These are phyloP conservation scores for Chloroclysta siterata DNA, from an alignment of 2,888 invertebrate genomes.

Conservation along the genomic window DNA sequence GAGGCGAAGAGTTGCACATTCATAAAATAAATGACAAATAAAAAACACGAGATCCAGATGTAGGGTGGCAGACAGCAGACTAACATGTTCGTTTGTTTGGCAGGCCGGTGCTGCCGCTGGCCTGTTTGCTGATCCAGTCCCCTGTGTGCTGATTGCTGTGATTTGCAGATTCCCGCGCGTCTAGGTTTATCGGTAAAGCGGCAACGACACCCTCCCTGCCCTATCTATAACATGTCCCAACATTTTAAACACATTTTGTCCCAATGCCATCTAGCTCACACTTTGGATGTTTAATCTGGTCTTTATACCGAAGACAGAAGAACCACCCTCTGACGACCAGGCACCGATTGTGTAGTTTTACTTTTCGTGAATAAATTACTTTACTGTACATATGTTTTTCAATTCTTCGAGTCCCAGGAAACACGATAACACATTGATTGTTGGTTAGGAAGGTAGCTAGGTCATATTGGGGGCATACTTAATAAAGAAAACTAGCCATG, in stretches of 20 bases:
- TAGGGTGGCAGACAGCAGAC: conserved; percentile 57
- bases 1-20: conserved; percentile 32
- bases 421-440: no score
- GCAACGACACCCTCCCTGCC: conserved; percentile 63
- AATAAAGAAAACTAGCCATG: no score
- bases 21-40: conserved; percentile 18
- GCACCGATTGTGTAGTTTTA: conserved; percentile 60
- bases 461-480: no score
- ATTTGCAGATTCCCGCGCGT: conserved; percentile 76
- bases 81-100: conserved; percentile 81
- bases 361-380: conserved; percentile 62
- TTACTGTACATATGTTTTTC: conserved; percentile 33
- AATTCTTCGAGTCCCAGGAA: conserved; percentile 1
- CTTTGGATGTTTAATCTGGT: conserved; percentile 38
- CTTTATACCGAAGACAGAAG: conserved; percentile 52
- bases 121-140: conserved; percentile 83
- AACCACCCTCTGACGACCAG: conserved; percentile 50
- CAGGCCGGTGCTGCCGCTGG: conserved; percentile 85
- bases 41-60: conserved; percentile 37
- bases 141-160: conserved; percentile 78
- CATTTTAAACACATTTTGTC: conserved; percentile 43
- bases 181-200: conserved; percentile 69
- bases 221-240: conserved; percentile 39
- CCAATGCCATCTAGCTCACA: conserved; percentile 34
- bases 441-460: no score